Evolutionary conservation across 2,888 invertebrate species (phyloP).

Genomic region (Sesia bembeciformis): DNA sequence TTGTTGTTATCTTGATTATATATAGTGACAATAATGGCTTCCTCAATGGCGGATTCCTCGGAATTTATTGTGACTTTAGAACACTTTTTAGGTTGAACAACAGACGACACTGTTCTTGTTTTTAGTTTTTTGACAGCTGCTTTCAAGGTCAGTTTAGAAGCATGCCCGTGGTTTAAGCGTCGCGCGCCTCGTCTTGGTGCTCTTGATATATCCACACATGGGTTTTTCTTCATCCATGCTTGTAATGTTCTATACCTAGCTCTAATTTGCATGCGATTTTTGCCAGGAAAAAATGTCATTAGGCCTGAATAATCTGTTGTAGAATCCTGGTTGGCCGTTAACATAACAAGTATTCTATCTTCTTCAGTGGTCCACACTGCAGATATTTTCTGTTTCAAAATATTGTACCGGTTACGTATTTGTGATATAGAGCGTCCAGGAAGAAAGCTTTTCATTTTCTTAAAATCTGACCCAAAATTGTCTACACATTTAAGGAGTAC

Average conservation of each 20-base stretch:
- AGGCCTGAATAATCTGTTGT: slow-evolving; percentile 50
- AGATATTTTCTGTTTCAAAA: slow-evolving; percentile 56
- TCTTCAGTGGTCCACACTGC: slow-evolving; percentile 76
- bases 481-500: slow-evolving; percentile 75
- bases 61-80: slow-evolving; percentile 29
- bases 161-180: slow-evolving; percentile 35
- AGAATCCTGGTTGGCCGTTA: slow-evolving; percentile 64
- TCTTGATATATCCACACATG: slow-evolving; percentile 35
- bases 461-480: slow-evolving; percentile 77
- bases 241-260: slow-evolving; percentile 74
- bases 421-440: slow-evolving; percentile 77
- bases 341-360: slow-evolving; percentile 73
- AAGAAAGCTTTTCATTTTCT: slow-evolving; percentile 71
- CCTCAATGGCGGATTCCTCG: slow-evolving; percentile 34
- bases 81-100: slow-evolving; percentile 21
- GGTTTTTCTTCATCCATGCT: slow-evolving; percentile 65
- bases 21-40: slow-evolving; percentile 36
- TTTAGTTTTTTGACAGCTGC: slow-evolving; percentile 46
- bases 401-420: slow-evolving; percentile 74
- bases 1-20: slow-evolving; percentile 22
- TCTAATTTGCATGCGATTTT: slow-evolving; percentile 74
- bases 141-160: slow-evolving; percentile 13
- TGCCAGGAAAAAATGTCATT: slow-evolving; percentile 64
- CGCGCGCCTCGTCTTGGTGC: slow-evolving; percentile 53
- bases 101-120: slow-evolving; percentile 29